A percentile compares a stretch with the other conserved stretches of the same genome.
phyloP scores from a whole-genome alignment of 2,113 vertebrate genomes.

The Ceyx margarethae region DNA sequence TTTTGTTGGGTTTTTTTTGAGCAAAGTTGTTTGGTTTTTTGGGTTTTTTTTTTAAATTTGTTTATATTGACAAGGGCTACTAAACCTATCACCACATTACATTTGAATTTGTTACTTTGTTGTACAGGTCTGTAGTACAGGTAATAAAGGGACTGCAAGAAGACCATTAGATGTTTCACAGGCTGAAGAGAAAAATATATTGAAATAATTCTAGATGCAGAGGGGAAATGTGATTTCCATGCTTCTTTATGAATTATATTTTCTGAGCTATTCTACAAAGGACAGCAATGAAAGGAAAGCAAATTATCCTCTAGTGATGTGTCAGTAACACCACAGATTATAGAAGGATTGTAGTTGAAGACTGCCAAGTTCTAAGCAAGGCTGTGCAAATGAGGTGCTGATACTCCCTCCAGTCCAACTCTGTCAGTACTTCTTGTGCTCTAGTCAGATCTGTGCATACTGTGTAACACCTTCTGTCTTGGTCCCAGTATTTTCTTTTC shows the following conservation, averaged over 20 bases:
- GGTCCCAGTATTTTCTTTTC: not conserved
- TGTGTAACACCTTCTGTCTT: not conserved
- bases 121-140: not conserved
- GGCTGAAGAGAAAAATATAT: not conserved
- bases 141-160: not conserved
- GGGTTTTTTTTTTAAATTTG: not conserved
- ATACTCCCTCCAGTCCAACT: not conserved
- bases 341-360: rapidly evolving
- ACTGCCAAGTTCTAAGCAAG: not conserved
- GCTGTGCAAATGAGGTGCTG: not conserved
- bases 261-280: not conserved
- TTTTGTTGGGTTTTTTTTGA: not conserved
- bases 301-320: not conserved
- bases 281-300: not conserved
- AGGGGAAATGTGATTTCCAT: constrained; percentile 39
- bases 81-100: not conserved
- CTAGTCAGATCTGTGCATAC: rapidly evolving
- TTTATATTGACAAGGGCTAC: not conserved
- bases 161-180: not conserved
- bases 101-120: not conserved
- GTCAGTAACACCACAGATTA: not conserved
- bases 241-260: not conserved
- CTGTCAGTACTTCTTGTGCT: not conserved
- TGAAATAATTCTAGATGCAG: constrained; percentile 8
- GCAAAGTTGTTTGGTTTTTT: not conserved